Percentiles rank a stretch among this genome's conserved stretches.
phyloP scores from a whole-genome alignment of 2,888 invertebrate species.

The Rhingia campestris region DNA sequence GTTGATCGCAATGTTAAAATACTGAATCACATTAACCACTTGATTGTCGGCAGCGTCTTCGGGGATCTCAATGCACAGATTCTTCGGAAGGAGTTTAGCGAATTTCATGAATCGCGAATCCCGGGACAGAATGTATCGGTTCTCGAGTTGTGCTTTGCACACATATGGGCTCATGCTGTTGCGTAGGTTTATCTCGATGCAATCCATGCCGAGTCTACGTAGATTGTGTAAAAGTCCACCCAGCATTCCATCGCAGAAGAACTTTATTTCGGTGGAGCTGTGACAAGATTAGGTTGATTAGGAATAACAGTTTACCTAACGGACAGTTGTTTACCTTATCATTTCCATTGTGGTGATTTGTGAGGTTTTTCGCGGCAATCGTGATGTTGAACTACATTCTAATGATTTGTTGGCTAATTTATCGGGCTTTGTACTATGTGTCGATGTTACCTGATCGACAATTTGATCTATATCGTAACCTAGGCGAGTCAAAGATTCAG shows the following conservation, averaged over 20 bases:
- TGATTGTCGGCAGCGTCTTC: slow-evolving; percentile 55
- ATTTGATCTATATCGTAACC: slow-evolving; percentile 77
- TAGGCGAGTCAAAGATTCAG: slow-evolving; percentile 78
- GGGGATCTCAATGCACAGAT: slow-evolving; percentile 53
- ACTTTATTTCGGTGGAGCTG: slow-evolving; percentile 60
- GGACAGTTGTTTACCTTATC: slow-evolving; percentile 26
- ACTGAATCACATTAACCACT: slow-evolving; percentile 56
- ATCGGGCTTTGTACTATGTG: slow-evolving; percentile 64
- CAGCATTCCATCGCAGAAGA: slow-evolving; percentile 64
- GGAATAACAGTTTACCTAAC: not conserved
- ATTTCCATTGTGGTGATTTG: slow-evolving; percentile 30
- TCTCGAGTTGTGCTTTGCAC: slow-evolving; percentile 43
- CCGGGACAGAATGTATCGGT: slow-evolving; percentile 50
- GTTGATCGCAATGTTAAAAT: slow-evolving; percentile 55
- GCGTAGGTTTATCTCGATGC: slow-evolving; percentile 43
- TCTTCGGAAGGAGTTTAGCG: slow-evolving; percentile 38
- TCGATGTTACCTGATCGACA: slow-evolving; percentile 67
- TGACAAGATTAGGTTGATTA: not conserved
- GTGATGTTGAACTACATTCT: slow-evolving; percentile 37
- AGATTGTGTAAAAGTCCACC: slow-evolving; percentile 55
- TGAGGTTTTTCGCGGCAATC: slow-evolving; percentile 27
- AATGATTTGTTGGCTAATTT: slow-evolving; percentile 50
- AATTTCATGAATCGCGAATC: slow-evolving; percentile 51
- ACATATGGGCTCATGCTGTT: slow-evolving; percentile 31
- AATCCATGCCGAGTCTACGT: slow-evolving; percentile 58